Evolutionary conservation across 2,888 invertebrate species (phyloP).

Genomic region (Himalopsyche kuldschensis): DNA sequence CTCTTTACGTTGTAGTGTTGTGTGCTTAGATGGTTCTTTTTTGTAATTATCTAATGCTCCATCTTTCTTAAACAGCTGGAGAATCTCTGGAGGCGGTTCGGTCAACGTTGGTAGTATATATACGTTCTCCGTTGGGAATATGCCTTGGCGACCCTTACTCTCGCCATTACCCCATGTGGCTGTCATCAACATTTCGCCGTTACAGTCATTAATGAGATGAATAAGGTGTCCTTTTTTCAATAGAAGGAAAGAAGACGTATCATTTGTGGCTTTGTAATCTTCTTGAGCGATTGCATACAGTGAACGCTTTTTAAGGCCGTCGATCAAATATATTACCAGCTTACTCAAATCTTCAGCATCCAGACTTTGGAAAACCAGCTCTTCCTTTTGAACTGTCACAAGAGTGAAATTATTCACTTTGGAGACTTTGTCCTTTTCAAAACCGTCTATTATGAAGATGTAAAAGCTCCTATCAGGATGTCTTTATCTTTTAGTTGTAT

Average conservation of each 20-base stretch:
- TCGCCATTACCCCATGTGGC: slow-evolving; percentile 74
- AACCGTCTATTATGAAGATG: too few species aligned
- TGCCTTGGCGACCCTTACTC: slow-evolving; percentile 71
- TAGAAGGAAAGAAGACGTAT: slow-evolving; percentile 61
- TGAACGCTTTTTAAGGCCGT: slow-evolving; percentile 84
- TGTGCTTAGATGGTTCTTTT: slow-evolving; percentile 55
- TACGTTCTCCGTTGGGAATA: slow-evolving; percentile 85
- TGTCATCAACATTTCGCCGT: slow-evolving; percentile 74
- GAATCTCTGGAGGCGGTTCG: slow-evolving; percentile 69
- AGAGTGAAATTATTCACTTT: slow-evolving; percentile 71
- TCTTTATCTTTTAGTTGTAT: too few species aligned
- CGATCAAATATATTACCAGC: slow-evolving; percentile 80
- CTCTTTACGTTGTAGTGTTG: slow-evolving; percentile 65
- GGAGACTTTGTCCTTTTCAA: slow-evolving; percentile 56
- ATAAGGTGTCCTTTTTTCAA: slow-evolving; percentile 81
- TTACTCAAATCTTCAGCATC: slow-evolving; percentile 85
- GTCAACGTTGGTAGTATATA: slow-evolving; percentile 83
- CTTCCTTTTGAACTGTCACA: slow-evolving; percentile 83
- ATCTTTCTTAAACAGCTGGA: slow-evolving; percentile 68
- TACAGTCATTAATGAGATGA: slow-evolving; percentile 71
- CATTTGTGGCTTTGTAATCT: slow-evolving; percentile 60
- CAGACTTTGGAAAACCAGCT: slow-evolving; percentile 86
- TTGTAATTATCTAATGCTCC: slow-evolving; percentile 52
- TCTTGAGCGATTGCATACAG: slow-evolving; percentile 77
- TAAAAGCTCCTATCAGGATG: too few species aligned